A percentile compares a stretch with the other conserved stretches of the same genome.
phyloP scores from a whole-genome alignment of 2,888 invertebrate genomes.

The Lasioglossum pauxillum region DNA sequence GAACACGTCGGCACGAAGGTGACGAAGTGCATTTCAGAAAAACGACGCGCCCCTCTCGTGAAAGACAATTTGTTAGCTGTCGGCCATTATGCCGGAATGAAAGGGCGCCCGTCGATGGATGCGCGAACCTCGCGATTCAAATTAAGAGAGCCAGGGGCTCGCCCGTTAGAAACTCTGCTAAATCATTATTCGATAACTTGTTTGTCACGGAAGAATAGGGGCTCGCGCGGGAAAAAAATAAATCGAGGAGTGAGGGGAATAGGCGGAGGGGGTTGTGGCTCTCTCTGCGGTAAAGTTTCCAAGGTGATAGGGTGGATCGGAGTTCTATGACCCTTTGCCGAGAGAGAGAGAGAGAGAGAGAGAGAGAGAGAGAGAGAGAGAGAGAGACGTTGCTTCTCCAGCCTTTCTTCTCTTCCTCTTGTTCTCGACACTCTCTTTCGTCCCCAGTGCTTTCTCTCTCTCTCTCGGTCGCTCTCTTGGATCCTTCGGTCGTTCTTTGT shows the following conservation, averaged over 20 bases:
- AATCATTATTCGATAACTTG: conserved; percentile 26
- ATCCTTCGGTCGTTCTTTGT: conserved; percentile 49
- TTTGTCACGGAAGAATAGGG: conserved; percentile 21
- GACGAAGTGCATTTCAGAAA: conserved; percentile 46
- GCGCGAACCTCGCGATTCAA: neutral
- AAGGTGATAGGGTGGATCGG: conserved; percentile 40
- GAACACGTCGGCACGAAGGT: conserved; percentile 25
- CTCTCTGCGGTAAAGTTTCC: conserved; percentile 14
- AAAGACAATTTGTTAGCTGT: conserved; percentile 34
- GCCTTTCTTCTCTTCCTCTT: conserved; percentile 17
- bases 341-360: neutral
- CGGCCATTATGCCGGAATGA: neutral
- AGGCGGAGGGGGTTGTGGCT: conserved; percentile 17
- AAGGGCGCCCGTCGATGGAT: neutral
- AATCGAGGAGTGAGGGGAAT: neutral
- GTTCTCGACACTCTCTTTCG: conserved; percentile 8
- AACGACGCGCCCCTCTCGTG: conserved; percentile 33
- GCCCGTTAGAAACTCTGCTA: neutral
- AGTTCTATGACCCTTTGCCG: conserved; percentile 46
- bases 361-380: neutral
- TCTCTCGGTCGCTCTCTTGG: conserved; percentile 3
- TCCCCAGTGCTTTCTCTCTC: neutral
- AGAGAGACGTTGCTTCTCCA: conserved; percentile 7
- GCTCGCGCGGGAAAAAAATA: conserved; percentile 13
- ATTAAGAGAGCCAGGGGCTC: neutral